A percentile compares a stretch with the other conserved stretches of the same genome.
Conservation (phyloP, 2,888 invertebrate genomes). For the Ophion ventricosus region DNA sequence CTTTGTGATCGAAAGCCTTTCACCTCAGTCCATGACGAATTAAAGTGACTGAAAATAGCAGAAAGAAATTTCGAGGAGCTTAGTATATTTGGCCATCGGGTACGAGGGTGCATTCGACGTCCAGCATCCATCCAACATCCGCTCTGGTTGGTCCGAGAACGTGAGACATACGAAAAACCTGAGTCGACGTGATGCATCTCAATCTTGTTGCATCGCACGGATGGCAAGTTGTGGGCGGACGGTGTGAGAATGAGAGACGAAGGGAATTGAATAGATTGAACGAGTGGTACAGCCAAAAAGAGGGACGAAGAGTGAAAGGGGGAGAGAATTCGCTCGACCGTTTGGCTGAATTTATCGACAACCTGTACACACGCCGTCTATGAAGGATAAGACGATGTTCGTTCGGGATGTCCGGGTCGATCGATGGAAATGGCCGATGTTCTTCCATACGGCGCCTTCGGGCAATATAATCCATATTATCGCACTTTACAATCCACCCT, state of each 20-base stretch:
- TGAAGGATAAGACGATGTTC: constrained; percentile 65
- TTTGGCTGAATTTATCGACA: constrained; percentile 82
- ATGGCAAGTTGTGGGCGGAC: constrained; percentile 48
- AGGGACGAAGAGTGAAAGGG: constrained; percentile 7
- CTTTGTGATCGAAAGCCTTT: neutral
- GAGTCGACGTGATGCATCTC: constrained; percentile 26
- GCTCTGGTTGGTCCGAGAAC: constrained; percentile 30
- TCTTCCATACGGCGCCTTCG: constrained; percentile 59
- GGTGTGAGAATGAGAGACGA: constrained; percentile 29
- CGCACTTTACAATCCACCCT: neutral
- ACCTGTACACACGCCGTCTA: constrained; percentile 75
- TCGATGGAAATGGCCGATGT: constrained; percentile 65
- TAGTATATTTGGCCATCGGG: neutral
- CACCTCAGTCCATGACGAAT: neutral
- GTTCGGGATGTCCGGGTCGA: constrained; percentile 43
- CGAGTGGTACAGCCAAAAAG: constrained; percentile 18
- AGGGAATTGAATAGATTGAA: constrained; percentile 22
- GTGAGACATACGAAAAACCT: constrained; percentile 18
- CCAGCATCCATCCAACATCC: neutral
- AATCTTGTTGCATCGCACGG: constrained; percentile 43
- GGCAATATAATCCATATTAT: constrained; percentile 55
- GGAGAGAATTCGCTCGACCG: constrained; percentile 73
- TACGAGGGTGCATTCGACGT: neutral
- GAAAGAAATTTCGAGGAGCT: neutral
- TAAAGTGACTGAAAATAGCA: neutral